Percentiles rank a stretch among this genome's conserved stretches.
phyloP scores from a whole-genome alignment of 2,113 vertebrate genomes.

The Grammomys dolichurus region DNA sequence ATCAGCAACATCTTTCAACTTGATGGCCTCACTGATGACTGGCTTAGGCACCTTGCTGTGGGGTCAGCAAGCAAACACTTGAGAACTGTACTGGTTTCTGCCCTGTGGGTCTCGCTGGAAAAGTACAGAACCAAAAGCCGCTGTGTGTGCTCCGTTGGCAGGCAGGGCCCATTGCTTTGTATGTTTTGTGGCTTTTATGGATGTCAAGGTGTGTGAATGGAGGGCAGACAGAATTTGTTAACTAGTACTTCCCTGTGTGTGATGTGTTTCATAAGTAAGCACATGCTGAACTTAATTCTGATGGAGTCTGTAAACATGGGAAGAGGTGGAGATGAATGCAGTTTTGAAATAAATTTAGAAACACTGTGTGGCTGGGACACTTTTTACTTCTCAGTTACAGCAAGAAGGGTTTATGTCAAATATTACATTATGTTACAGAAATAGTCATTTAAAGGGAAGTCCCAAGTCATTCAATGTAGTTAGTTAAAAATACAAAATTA shows the following conservation, averaged over 20 bases:
- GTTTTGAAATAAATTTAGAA: background rate
- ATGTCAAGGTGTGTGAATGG: background rate
- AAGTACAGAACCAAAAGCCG: background rate
- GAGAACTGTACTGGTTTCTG: background rate
- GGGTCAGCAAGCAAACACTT: background rate
- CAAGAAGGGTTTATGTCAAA: slow-evolving; percentile 22
- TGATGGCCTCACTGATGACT: background rate
- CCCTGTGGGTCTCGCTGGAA: background rate
- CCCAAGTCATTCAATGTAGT: background rate
- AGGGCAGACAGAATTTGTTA: background rate
- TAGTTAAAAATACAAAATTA: background rate
- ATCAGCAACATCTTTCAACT: background rate
- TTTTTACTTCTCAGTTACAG: slow-evolving; percentile 10
- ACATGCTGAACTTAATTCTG: background rate
- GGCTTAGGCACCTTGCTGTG: background rate
- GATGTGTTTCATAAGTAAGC: background rate
- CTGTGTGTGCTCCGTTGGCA: background rate
- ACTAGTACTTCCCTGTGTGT: background rate
- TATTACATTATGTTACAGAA: background rate
- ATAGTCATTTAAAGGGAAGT: background rate
- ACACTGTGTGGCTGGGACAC: background rate
- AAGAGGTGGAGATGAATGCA: background rate
- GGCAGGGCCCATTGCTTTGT: background rate
- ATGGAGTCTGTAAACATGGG: background rate
- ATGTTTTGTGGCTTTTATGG: background rate